A percentile compares a stretch with the other conserved stretches of the same genome.
These are phyloP conservation scores for Neoaliturus tenellus DNA, from an alignment of 2,888 invertebrate species.

Conservation along the genomic window DNA sequence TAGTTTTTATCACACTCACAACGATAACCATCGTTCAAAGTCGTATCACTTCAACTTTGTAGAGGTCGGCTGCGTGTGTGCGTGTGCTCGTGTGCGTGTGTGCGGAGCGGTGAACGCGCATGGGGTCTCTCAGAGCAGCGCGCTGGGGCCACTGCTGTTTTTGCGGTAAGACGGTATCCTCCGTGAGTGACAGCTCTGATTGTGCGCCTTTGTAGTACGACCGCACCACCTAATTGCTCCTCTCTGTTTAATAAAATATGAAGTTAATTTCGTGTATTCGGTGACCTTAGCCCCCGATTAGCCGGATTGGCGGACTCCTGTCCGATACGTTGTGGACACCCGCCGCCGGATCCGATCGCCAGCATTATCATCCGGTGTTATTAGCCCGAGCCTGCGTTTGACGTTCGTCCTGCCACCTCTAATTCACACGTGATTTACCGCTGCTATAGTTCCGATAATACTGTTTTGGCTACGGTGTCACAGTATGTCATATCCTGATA, in stretches of 20 bases:
- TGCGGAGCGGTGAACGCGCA: too few relatives aligned
- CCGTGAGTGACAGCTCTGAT: conserved; percentile 24
- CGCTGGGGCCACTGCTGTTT: not conserved
- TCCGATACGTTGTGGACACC: not conserved
- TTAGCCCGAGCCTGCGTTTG: conserved; percentile 11
- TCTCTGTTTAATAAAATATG: conserved; percentile 52
- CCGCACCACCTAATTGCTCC: conserved; percentile 36
- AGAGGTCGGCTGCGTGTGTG: too few relatives aligned
- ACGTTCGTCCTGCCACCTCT: conserved; percentile 17
- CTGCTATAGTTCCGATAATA: conserved; percentile 40
- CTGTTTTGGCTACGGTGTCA: conserved; percentile 7
- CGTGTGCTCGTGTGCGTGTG: too few relatives aligned
- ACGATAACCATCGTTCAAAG: too few relatives aligned
- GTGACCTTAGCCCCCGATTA: conserved; percentile 35
- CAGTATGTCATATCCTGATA: conserved; percentile 2
- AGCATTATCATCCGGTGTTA: conserved; percentile 12
- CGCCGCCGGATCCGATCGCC: not conserved
- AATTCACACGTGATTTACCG: conserved; percentile 46
- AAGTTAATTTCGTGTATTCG: conserved; percentile 54
- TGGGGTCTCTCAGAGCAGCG: too few relatives aligned
- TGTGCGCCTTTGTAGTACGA: conserved; percentile 16
- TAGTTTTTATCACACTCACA: too few relatives aligned
- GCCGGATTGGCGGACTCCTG: not conserved
- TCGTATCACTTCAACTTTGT: too few relatives aligned
- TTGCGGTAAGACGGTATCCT: conserved; percentile 32